Conservation (phyloP, 2,113 vertebrate genomes). For the Helogale parvula region DNA sequence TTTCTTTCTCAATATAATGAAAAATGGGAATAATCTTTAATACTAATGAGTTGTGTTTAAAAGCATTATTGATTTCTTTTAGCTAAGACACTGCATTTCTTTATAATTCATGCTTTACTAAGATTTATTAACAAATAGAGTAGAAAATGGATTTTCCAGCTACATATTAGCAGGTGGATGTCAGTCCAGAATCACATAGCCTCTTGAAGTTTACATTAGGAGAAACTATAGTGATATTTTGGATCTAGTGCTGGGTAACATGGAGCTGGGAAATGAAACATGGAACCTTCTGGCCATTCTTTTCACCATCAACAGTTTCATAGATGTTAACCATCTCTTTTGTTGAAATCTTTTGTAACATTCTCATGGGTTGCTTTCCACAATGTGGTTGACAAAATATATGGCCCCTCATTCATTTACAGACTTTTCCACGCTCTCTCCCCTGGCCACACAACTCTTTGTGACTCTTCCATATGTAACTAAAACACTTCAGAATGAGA, state of each 20-base stretch:
- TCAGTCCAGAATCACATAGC: neutral
- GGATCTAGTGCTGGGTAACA: neutral
- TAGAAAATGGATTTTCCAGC: constrained; percentile 65
- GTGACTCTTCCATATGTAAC: fast-evolving
- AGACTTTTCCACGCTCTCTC: too few species aligned
- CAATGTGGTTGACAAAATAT: fast-evolving
- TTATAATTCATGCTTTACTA: constrained; percentile 76
- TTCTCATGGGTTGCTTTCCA: neutral
- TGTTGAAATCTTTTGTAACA: neutral
- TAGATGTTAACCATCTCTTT: too few species aligned
- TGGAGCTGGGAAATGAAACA: neutral
- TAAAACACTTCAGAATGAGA: neutral
- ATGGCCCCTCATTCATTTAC: fast-evolving
- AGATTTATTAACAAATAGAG: constrained; percentile 75
- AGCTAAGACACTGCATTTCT: constrained; percentile 63
- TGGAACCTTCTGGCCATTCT: neutral
- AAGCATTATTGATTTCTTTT: constrained; percentile 76
- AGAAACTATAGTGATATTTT: neutral
- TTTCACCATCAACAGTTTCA: neutral
- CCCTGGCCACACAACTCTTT: too few species aligned
- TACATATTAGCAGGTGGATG: neutral
- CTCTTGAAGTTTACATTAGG: neutral
- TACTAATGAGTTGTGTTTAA: constrained; percentile 76
- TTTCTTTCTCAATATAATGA: constrained; percentile 70
- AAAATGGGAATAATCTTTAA: constrained; percentile 76